Evolutionary conservation across 2,888 invertebrate genomes (phyloP).

Genomic region (Suillia variegata): DNA sequence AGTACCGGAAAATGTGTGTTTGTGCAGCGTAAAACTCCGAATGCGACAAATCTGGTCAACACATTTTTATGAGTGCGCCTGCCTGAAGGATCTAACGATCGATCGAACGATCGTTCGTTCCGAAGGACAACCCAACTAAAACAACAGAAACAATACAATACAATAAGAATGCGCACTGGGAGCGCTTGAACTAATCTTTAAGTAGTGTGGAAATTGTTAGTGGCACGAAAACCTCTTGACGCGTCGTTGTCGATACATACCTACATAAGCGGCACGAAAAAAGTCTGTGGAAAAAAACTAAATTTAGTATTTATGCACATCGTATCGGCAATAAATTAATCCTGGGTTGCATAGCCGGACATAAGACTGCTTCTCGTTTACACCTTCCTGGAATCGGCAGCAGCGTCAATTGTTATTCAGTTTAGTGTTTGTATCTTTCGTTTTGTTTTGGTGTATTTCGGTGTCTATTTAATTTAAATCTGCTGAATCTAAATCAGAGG

Average conservation of each 20-base stretch:
- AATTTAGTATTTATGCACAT: background rate
- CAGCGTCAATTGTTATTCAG: too few relatives aligned
- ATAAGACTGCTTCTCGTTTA: background rate
- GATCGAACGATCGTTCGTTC: constrained; percentile 11
- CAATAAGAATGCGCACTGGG: constrained; percentile 1
- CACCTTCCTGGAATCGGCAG: too few relatives aligned
- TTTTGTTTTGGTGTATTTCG: too few relatives aligned
- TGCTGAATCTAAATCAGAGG: too few relatives aligned
- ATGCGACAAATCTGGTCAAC: constrained; percentile 45
- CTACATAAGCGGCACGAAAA: background rate
- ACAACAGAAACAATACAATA: constrained; percentile 8
- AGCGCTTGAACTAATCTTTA: constrained; percentile 4
- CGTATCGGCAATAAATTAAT: constrained; percentile 3
- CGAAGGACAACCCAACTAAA: constrained; percentile 5
- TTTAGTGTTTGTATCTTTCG: too few relatives aligned
- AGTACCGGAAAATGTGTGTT: too few relatives aligned
- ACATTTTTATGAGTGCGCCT: constrained; percentile 35
- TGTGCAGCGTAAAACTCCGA: background rate
- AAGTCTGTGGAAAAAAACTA: background rate
- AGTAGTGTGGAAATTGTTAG: background rate
- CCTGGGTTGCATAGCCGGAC: background rate
- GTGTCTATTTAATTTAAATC: too few relatives aligned
- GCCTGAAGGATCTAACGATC: constrained; percentile 6
- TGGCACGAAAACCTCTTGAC: background rate
- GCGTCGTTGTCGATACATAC: background rate